Evolutionary conservation across 2,797 vertebrate genomes (phyloP).

Genomic region (Pseudocheirus occidentalis): DNA sequence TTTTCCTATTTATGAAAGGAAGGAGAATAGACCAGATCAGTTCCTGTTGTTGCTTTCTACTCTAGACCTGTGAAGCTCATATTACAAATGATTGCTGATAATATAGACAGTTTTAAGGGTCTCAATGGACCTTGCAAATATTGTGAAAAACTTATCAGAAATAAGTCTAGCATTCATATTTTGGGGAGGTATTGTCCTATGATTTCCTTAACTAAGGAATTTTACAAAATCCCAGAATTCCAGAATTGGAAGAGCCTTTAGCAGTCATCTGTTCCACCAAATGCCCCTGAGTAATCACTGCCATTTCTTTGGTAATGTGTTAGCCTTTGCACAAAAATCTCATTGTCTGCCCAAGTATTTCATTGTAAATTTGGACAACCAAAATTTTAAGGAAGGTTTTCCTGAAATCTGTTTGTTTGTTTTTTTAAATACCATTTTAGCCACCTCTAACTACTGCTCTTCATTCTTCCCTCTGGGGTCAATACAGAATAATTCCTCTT

Average conservation of each 20-base stretch:
- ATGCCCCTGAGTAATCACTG: not conserved
- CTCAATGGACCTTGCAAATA: not conserved
- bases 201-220: not conserved
- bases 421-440: not conserved
- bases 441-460: too few relatives aligned
- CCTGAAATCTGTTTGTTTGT: not conserved
- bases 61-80: not conserved
- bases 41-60: not conserved
- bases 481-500: not conserved
- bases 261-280: not conserved
- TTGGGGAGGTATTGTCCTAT: not conserved
- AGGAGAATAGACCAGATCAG: not conserved
- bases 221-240: not conserved
- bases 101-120: not conserved
- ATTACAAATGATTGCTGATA: not conserved
- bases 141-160: not conserved
- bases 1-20: not conserved
- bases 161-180: not conserved
- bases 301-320: not conserved
- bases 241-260: not conserved
- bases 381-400: not conserved
- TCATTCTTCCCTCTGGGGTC: not conserved
- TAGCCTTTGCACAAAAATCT: not conserved
- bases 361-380: not conserved
- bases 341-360: not conserved